Evolutionary conservation across 1,140 invertebrate species (phyloP), one percentile per base, ranked within the genome.

Genomic region (Gonatopus flavifemur): DNA sequence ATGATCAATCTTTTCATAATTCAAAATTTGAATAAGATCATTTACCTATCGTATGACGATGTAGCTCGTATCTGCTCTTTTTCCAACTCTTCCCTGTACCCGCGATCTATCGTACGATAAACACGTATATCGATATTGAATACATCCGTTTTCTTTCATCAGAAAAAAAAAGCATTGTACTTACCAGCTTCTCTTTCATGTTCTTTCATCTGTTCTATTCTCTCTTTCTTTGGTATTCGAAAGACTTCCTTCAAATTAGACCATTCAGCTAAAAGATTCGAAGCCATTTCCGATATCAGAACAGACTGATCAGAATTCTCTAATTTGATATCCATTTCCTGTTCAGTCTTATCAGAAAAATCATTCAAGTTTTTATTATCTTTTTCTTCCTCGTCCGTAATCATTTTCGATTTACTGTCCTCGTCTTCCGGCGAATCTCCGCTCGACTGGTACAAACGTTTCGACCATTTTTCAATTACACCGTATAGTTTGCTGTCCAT

Each of bases 201-300:
- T 64, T 94, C 91, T 67, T 93, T 93, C 89, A 94, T 92, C 71
- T 93, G 89, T 67, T 94, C 89, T 36, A 94, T 88, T 37, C 93
- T 82, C 66, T 96, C 90, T 61, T 95, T 94, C 74, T 96, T 96
- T 8, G 96, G 96, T 65, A 98, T 98, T 72, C 91, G 86, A 68
- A 95, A 98, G 16, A 90, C 85, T 78, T 94, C 91, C 77, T 93
- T 92, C 10, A 96, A 79, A 62, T 82, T 85, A 3, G 84, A 83
- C 92, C 92, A 96, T 35, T 84, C 79, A 15, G 85, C 81, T 31
- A 94, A 59, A 15, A 94, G 72, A 58, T 84, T 83, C 12, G 74
- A 76, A 6, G 88, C 87, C 12, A 90, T 66, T 30, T 84, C 81
- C 6, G 78, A 75, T 3, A 85, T 80, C 61, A 77, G 45, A n/a